Percentiles rank a stretch among this genome's conserved stretches.
Conservation (phyloP, 1,140 invertebrate genomes). For the Calosoma granatense region DNA sequence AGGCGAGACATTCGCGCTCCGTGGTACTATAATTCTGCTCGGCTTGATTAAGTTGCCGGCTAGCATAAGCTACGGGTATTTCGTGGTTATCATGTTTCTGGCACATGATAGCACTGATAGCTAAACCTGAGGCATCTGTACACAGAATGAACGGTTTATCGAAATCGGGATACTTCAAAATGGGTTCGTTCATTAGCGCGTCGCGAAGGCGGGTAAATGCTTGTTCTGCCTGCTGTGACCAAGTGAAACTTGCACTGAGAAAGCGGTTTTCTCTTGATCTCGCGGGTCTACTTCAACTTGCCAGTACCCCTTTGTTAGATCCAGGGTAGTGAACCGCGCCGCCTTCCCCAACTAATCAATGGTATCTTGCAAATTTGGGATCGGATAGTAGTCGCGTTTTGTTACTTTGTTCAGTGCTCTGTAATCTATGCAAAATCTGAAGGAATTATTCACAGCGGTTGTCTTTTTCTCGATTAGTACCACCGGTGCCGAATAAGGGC, state of each 20-base stretch:
- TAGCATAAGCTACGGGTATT: constrained; percentile 24
- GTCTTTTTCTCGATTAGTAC: constrained; percentile 35
- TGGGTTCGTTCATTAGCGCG: constrained; percentile 13
- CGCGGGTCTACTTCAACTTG: constrained; percentile 33
- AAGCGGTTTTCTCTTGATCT: constrained; percentile 35
- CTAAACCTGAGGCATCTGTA: constrained; percentile 20
- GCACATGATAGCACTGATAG: constrained; percentile 21
- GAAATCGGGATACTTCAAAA: constrained; percentile 23
- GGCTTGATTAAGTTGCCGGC: constrained; percentile 21
- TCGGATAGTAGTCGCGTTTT: constrained; percentile 33
- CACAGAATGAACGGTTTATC: constrained; percentile 20
- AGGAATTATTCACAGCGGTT: constrained; percentile 4
- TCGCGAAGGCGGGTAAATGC: constrained; percentile 15
- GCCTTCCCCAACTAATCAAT: constrained; percentile 30
- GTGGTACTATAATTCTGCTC: constrained; percentile 25
- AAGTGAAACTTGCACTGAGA: constrained; percentile 20
- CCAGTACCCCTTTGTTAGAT: constrained; percentile 35
- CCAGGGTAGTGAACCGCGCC: constrained; percentile 32
- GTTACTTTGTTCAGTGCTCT: constrained; percentile 29
- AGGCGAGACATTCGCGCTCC: constrained; percentile 32
- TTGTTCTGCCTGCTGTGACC: not conserved
- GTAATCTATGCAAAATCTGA: constrained; percentile 26
- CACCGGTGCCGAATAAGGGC: constrained; percentile 34
- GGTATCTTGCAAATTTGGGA: constrained; percentile 37
- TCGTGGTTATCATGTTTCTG: constrained; percentile 21